phyloP scores from a whole-genome alignment of 2,113 vertebrate genomes.

The Campylomormyrus tamandua region DNA sequence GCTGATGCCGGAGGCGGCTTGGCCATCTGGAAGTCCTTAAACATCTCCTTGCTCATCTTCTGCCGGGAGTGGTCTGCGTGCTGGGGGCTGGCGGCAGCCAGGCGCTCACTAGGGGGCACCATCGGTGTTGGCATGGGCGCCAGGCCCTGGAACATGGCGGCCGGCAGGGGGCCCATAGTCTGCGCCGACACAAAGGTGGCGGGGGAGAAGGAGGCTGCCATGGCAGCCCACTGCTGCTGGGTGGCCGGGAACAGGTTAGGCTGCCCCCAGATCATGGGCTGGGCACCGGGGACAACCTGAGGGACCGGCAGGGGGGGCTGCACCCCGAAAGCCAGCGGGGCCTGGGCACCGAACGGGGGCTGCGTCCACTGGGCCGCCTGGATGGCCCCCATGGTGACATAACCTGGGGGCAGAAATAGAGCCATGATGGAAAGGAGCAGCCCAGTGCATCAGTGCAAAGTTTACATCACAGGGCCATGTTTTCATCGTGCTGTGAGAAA shows the following conservation, averaged over 20 bases:
- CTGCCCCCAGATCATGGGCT: slow-evolving; percentile 92
- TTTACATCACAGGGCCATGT: background rate
- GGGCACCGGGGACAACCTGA: slow-evolving; percentile 92
- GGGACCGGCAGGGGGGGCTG: slow-evolving; percentile 63
- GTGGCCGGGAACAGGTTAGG: slow-evolving; percentile 86
- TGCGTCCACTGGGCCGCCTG: slow-evolving; percentile 93
- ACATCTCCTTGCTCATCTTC: slow-evolving; percentile 90
- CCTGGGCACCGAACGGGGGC: slow-evolving; percentile 81
- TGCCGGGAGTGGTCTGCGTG: slow-evolving; percentile 70
- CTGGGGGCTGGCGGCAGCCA: slow-evolving; percentile 79
- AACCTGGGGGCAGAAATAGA: slow-evolving; percentile 63
- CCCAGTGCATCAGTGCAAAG: background rate
- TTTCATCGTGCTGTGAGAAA: too few species aligned
- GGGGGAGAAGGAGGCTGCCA: slow-evolving; percentile 89
- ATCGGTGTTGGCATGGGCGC: slow-evolving; percentile 70
- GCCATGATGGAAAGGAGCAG: slow-evolving; percentile 22
- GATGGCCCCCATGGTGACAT: slow-evolving; percentile 96
- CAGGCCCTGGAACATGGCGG: slow-evolving; percentile 92
- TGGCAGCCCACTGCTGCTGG: slow-evolving; percentile 92
- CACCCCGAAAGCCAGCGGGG: slow-evolving; percentile 79
- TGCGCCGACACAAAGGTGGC: slow-evolving; percentile 95
- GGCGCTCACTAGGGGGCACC: slow-evolving; percentile 74
- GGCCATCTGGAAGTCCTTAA: slow-evolving; percentile 96
- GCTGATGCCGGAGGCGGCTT: slow-evolving; percentile 85
- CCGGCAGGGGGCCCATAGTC: slow-evolving; percentile 88